Conservation (phyloP, 2,113 vertebrate genomes). For the Scomber japonicus region DNA sequence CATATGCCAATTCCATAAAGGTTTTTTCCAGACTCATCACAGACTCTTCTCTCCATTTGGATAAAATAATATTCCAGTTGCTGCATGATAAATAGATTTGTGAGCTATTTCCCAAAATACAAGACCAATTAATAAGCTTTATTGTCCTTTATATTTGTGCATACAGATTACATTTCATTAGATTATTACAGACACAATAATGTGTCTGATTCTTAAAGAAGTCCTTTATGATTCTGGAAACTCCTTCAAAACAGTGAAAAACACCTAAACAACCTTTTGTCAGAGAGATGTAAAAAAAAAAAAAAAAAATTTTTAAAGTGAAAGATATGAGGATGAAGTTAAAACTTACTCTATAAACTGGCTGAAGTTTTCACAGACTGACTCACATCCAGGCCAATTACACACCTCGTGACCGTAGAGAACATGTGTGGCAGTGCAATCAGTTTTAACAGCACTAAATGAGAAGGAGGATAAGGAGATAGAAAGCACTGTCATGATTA, state of each 20-base stretch:
- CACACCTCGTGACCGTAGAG: slow-evolving; percentile 95
- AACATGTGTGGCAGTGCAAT: slow-evolving; percentile 84
- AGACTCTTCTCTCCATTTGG: neutral
- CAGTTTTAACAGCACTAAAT: slow-evolving; percentile 87
- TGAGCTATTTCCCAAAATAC: neutral
- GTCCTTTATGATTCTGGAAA: too few species aligned
- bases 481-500: slow-evolving; percentile 29
- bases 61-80: neutral
- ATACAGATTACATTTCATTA: too few species aligned
- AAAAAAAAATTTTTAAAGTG: too few species aligned
- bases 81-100: neutral
- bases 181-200: too few species aligned
- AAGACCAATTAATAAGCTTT: neutral
- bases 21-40: neutral
- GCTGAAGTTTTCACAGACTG: slow-evolving; percentile 91
- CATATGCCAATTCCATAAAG: neutral
- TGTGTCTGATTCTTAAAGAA: too few species aligned
- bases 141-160: neutral
- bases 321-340: neutral
- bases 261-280: neutral
- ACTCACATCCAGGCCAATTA: slow-evolving; percentile 96
- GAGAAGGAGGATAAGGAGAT: slow-evolving; percentile 82
- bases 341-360: slow-evolving; percentile 93
- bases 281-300: too few species aligned
- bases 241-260: too few species aligned